Evolutionary conservation across 2,797 vertebrate genomes (phyloP), one percentile per base, ranked within the genome.

Genomic region (Labeo calbasu): DNA sequence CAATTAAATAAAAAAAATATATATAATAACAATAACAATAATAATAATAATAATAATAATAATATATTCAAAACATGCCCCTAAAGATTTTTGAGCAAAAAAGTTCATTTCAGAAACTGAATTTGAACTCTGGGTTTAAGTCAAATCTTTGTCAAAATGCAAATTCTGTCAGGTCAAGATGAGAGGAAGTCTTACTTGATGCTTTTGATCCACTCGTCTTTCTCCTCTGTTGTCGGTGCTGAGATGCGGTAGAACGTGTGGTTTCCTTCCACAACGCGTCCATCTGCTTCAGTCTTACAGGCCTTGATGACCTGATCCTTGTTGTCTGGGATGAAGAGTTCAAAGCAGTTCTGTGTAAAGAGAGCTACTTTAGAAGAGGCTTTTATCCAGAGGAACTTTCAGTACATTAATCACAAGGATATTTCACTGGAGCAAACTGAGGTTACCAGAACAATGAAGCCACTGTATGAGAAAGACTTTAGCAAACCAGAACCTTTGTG

Each of bases 301-400:
- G 98, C 98, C 83, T 99, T 99, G 90, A 99, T 99, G 86, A 99
- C 97, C 91, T 99, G 98, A 93, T 99, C 98, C 88, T 96, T 99
- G 89, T 97, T 98, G 93, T 99, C 97, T 0, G 98, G 96, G 92
- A 99, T 99, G 90, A 96, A 99, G 77, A 99, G 97, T 93, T 99
- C 98, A 1, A 99, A 99, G 93, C 97, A 99, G 94, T 99, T 98
- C 98, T 99, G 94, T 70, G 69, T 57, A 53, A 82, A 72, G 40
- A 50, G n/a, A 79, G 53, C 43, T 32, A 77, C n/a, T 63, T 68
- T n/a, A 82, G 50, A 75, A 65, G 71, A 61, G 1, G 57, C 25
- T 55, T 59, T 70, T 46, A 70, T 53, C 46, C 61, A 8, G 46
- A 66, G 43, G 36, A 46, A 48, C 43, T 14, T 71, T 25, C 3